These are phyloP conservation scores for Hirudinaria manillensis DNA, from an alignment of 2,888 invertebrate genomes.

Conservation along the genomic window DNA sequence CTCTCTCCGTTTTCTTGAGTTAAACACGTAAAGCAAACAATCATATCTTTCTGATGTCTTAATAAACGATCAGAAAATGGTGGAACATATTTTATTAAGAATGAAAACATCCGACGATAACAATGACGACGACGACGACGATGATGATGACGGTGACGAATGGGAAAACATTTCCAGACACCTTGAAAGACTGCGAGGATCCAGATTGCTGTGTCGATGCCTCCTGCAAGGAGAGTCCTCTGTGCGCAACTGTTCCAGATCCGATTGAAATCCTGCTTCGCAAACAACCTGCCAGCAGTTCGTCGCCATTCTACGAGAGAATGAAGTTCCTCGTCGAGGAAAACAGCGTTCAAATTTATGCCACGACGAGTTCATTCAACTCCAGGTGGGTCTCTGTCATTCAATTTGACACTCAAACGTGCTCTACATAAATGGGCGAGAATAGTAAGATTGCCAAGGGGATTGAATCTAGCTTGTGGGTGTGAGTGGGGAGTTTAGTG, in stretches of 20 bases:
- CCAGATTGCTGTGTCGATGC: slow-evolving; percentile 79
- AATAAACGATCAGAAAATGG: background rate
- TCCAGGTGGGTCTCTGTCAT: slow-evolving; percentile 69
- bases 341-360: slow-evolving; percentile 95
- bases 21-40: background rate
- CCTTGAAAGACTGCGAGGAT: slow-evolving; percentile 94
- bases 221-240: slow-evolving; percentile 77
- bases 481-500: no score
- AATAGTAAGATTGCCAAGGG: no score
- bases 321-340: slow-evolving; percentile 97
- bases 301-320: slow-evolving; percentile 92
- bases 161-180: slow-evolving; percentile 61
- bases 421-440: no score
- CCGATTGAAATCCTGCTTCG: slow-evolving; percentile 90
- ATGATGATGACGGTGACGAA: slow-evolving; percentile 75
- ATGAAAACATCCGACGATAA: slow-evolving; percentile 70
- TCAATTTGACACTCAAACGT: no score
- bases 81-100: no score
- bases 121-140: slow-evolving; percentile 94
- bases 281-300: slow-evolving; percentile 90
- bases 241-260: slow-evolving; percentile 91
- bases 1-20: background rate
- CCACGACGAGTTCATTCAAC: slow-evolving; percentile 92
- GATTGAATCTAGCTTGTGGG: no score
- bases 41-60: background rate